These are phyloP conservation scores for Scomberomorus guttatus DNA, from an alignment of 2,797 vertebrate species.

Conservation along the genomic window DNA sequence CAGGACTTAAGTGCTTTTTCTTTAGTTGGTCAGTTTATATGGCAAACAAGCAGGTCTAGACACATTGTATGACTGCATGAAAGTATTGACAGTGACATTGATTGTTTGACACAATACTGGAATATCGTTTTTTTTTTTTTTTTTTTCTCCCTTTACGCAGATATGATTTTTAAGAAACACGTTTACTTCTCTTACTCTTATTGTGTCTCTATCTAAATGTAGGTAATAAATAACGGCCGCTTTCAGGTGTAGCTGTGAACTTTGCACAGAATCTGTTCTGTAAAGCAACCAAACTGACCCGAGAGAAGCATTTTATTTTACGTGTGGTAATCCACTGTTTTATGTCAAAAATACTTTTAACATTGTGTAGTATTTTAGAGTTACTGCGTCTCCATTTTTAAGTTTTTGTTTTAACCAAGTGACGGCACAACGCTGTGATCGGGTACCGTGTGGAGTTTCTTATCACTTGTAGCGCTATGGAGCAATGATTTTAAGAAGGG, in stretches of 20 bases:
- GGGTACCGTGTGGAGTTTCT: too few relatives aligned
- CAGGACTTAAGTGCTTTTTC: not conserved
- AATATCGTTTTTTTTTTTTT: not conserved
- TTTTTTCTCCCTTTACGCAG: not conserved
- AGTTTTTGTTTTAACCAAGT: not conserved
- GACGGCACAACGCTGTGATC: too few relatives aligned
- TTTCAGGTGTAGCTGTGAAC: not conserved
- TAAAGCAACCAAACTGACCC: not conserved
- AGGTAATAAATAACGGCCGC: not conserved
- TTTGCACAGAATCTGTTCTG: not conserved
- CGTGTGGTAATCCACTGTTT: too few relatives aligned
- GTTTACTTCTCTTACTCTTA: too few relatives aligned
- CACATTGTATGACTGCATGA: not conserved
- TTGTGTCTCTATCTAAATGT: not conserved
- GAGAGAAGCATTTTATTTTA: not conserved
- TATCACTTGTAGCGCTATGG: too few relatives aligned
- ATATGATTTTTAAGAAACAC: not conserved
- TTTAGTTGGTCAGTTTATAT: not conserved
- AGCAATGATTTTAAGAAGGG: too few relatives aligned
- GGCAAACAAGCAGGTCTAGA: slow-evolving; percentile 27
- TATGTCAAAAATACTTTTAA: too few relatives aligned
- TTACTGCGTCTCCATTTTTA: not conserved
- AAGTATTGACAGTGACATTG: not conserved
- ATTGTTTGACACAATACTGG: not conserved
- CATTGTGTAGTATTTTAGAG: too few relatives aligned